Conservation (phyloP, 2,888 invertebrate genomes). For the Hyposoter dolosus region DNA sequence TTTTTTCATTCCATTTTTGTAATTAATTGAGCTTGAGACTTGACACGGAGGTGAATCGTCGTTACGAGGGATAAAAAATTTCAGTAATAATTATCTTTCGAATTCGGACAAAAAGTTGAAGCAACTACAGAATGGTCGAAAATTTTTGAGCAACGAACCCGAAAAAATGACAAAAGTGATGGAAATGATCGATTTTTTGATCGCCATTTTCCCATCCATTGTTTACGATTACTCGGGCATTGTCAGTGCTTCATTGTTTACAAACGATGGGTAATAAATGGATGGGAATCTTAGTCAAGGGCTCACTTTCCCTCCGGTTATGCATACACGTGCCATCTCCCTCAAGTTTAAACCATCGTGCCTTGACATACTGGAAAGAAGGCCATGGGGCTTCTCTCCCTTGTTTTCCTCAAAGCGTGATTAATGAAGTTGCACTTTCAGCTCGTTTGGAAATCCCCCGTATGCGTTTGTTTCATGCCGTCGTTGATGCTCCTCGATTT, state of each 20-base stretch:
- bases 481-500: slow-evolving; percentile 56
- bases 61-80: too few relatives aligned
- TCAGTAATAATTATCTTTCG: too few relatives aligned
- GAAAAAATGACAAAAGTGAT: background rate
- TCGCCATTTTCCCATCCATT: too few relatives aligned
- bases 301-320: slow-evolving; percentile 47
- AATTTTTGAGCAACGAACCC: background rate
- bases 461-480: slow-evolving; percentile 73
- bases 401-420: slow-evolving; percentile 70
- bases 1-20: too few relatives aligned
- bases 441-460: slow-evolving; percentile 60
- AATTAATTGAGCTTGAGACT: too few relatives aligned
- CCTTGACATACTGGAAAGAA: slow-evolving; percentile 42
- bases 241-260: slow-evolving; percentile 71
- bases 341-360: slow-evolving; percentile 12
- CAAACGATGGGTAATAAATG: slow-evolving; percentile 79
- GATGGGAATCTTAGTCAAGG: slow-evolving; percentile 61
- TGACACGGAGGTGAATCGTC: too few relatives aligned
- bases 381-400: slow-evolving; percentile 47
- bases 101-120: too few relatives aligned
- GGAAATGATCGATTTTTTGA: slow-evolving; percentile 64
- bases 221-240: slow-evolving; percentile 73
- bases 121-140: too few relatives aligned
- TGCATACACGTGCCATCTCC: slow-evolving; percentile 59
- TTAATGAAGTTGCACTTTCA: slow-evolving; percentile 75